Evolutionary conservation across 2,797 vertebrate genomes (phyloP), one percentile per base, ranked within the genome.

Genomic region (Macropus fuliginosus): DNA sequence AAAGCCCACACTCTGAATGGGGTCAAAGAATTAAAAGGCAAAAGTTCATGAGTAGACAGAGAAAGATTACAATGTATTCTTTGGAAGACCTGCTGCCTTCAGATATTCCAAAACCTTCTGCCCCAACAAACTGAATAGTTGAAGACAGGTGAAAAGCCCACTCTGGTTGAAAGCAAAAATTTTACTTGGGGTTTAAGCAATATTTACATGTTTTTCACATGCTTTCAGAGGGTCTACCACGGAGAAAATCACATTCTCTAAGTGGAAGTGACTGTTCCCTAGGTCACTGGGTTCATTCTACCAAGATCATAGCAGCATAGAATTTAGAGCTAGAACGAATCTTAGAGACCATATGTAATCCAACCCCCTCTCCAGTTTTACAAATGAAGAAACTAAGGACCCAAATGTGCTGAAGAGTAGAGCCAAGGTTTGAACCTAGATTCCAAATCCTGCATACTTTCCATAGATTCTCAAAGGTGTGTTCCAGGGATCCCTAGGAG

Each of bases 111-210:
- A 81, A 81, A 81, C 1, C 29, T 28, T 29, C 54, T 16, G 62
- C 90, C 74, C 74, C 56, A 93, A 56, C 54, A 94, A 27, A 66
- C 24, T 54, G 4, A 95, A 56, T 16, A 21, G 29, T 21, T 92
- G 91, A 56, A 74, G 56, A 91, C 31, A 31, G 50, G 66, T 81
- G 21, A 46, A 81, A 2, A 81, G 3, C 3, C n/a, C 21, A 27
- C 4, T 81, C 40, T 24, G 40, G 9, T 46, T 46, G 9, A 81
- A 81, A 46, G 74, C 27, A 81, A 81, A 74, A 46, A 46, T 11
- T 46, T 81, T 81, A 46, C 40, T 81, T 81, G 27, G 21, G 54
- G 62, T 93, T 94, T 89, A 91, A 89, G 91, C 91, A 90, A 89
- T 91, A 95, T 90, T 89, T 34, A 52, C 28, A 93, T 56, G 16